Evolutionary conservation across 2,888 invertebrate species (phyloP).

Genomic region (Phalera bucephala): DNA sequence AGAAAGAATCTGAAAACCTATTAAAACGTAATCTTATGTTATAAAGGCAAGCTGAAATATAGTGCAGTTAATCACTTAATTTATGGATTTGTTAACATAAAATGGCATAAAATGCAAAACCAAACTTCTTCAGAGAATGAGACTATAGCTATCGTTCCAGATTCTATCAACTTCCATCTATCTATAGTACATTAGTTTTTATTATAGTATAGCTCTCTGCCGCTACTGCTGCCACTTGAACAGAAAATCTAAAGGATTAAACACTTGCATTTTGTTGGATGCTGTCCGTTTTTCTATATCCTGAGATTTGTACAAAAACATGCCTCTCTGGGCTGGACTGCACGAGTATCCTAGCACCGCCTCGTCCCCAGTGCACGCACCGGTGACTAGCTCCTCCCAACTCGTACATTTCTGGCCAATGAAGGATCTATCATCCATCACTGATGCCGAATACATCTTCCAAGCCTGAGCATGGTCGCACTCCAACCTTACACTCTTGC

Average conservation of each 20-base stretch:
- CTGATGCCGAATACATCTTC: constrained; percentile 58
- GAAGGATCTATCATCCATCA: constrained; percentile 36
- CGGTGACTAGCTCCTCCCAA: constrained; percentile 50
- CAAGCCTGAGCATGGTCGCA: constrained; percentile 70
- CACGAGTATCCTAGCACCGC: constrained; percentile 53
- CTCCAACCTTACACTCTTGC: constrained; percentile 52
- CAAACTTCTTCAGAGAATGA: no score
- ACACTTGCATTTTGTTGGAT: constrained; percentile 29
- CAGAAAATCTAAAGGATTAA: constrained; percentile 47
- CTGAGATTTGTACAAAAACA: constrained; percentile 58
- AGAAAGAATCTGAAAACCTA: no score
- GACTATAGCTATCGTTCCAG: no score
- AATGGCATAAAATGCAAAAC: no score
- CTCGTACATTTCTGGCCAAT: constrained; percentile 45
- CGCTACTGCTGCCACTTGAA: constrained; percentile 17
- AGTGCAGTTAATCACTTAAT: no score
- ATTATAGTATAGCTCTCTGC: no score
- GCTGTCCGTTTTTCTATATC: constrained; percentile 20
- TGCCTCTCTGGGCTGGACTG: constrained; percentile 38
- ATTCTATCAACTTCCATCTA: no score
- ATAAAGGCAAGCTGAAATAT: no score
- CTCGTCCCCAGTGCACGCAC: constrained; percentile 48
- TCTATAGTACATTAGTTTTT: no score
- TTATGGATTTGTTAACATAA: no score
- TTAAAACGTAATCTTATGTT: no score